phyloP scores from a whole-genome alignment of 1,140 invertebrate species.

The Bombus pascuorum region DNA sequence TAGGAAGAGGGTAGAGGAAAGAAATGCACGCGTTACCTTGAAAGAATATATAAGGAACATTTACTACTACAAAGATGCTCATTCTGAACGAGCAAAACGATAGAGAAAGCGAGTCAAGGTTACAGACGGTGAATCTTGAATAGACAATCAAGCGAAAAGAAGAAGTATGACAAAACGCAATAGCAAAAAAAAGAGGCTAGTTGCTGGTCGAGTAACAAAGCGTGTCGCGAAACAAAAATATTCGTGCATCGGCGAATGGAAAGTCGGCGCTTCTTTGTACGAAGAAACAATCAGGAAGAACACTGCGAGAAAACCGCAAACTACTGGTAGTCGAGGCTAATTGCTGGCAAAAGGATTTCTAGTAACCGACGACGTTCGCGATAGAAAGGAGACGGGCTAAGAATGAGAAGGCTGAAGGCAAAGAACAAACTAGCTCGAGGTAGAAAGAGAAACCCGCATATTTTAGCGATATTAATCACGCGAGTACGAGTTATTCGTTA shows the following conservation, averaged over 20 bases:
- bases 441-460: slow-evolving; percentile 29
- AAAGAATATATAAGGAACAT: background rate
- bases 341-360: background rate
- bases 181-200: background rate
- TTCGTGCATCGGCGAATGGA: background rate
- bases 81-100: background rate
- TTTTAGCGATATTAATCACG: background rate
- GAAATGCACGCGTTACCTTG: background rate
- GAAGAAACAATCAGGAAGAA: background rate
- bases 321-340: background rate
- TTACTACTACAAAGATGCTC: too few species aligned
- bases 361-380: background rate
- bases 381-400: too few species aligned
- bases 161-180: background rate
- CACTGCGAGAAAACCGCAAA: background rate
- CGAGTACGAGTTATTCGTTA: background rate
- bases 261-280: background rate
- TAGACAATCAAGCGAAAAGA: background rate
- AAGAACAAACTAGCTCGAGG: too few species aligned
- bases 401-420: too few species aligned
- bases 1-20: too few species aligned
- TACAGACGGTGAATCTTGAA: background rate
- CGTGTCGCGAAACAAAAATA: background rate
- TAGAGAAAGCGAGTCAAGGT: background rate
- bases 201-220: background rate